A percentile compares a stretch with the other conserved stretches of the same genome.
phyloP scores from a whole-genome alignment of 1,140 invertebrate species.

The Cyclargus thomasi region DNA sequence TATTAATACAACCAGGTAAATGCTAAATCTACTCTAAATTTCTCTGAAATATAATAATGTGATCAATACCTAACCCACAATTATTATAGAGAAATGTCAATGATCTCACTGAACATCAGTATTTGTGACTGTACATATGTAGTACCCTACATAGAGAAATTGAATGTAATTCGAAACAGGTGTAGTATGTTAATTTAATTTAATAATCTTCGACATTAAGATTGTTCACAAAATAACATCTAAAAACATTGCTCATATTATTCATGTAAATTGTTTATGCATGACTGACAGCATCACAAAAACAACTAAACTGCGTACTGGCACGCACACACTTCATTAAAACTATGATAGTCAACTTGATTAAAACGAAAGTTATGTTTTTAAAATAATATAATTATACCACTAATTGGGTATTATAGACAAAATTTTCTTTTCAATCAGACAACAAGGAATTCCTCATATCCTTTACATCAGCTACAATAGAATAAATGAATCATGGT shows the following conservation, averaged over 20 bases:
- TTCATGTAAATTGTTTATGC: conserved; percentile 11
- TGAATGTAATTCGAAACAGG: not conserved
- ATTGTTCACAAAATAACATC: not conserved
- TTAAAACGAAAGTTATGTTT: conserved; percentile 9
- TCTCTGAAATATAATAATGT: no score
- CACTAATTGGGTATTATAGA: not conserved
- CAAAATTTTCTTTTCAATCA: no score
- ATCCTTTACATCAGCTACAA: no score
- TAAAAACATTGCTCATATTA: not conserved
- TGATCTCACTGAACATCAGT: not conserved
- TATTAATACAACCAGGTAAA: no score
- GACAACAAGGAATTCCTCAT: no score
- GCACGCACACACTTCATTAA: not conserved
- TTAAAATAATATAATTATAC: not conserved
- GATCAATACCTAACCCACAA: no score
- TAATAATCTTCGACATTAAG: not conserved
- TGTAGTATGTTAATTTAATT: not conserved
- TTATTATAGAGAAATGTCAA: no score
- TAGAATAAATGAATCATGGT: no score
- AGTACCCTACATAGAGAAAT: not conserved
- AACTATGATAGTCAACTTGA: not conserved
- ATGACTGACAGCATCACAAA: conserved; percentile 16
- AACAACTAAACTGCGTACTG: not conserved
- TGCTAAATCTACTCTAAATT: no score
- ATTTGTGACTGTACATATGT: not conserved